Conservation (phyloP, 2,888 invertebrate genomes). For the Sarcophaga subvicina region DNA sequence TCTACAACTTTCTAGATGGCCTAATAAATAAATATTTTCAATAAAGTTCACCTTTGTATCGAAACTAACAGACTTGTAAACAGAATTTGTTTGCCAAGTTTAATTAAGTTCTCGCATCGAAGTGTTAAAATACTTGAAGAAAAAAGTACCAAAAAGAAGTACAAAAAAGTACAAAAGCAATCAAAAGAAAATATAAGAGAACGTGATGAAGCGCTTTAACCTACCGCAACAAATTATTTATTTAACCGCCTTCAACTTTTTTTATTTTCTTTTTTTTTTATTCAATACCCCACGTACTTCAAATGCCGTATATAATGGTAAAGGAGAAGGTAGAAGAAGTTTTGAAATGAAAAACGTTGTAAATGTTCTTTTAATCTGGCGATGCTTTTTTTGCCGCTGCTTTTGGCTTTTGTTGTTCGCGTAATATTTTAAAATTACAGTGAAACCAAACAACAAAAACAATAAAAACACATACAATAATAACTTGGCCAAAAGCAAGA, state of each 20-base stretch:
- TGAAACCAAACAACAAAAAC: not conserved
- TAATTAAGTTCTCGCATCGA: too few relatives aligned
- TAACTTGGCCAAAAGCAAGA: not conserved
- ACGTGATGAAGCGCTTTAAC: constrained; percentile 34
- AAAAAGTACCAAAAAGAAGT: too few relatives aligned
- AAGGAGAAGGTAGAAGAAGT: too few relatives aligned
- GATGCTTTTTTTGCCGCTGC: not conserved
- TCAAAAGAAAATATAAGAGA: not conserved
- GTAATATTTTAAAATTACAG: constrained; percentile 27
- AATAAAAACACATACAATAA: not conserved
- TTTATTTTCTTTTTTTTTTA: not conserved
- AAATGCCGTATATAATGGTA: not conserved
- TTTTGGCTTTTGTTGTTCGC: constrained; percentile 10
- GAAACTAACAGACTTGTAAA: too few relatives aligned
- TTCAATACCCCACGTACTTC: constrained; percentile 31
- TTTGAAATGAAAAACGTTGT: not conserved
- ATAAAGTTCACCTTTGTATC: too few relatives aligned
- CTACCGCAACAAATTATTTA: constrained; percentile 65
- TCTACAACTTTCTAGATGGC: too few relatives aligned
- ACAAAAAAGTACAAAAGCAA: too few relatives aligned
- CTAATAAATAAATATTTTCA: too few relatives aligned
- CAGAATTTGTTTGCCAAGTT: too few relatives aligned
- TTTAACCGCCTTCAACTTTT: constrained; percentile 63
- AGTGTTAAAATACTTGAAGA: too few relatives aligned
- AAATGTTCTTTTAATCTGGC: not conserved